phyloP scores from a whole-genome alignment of 2,113 vertebrate species.

The Atherinomorus stipes region DNA sequence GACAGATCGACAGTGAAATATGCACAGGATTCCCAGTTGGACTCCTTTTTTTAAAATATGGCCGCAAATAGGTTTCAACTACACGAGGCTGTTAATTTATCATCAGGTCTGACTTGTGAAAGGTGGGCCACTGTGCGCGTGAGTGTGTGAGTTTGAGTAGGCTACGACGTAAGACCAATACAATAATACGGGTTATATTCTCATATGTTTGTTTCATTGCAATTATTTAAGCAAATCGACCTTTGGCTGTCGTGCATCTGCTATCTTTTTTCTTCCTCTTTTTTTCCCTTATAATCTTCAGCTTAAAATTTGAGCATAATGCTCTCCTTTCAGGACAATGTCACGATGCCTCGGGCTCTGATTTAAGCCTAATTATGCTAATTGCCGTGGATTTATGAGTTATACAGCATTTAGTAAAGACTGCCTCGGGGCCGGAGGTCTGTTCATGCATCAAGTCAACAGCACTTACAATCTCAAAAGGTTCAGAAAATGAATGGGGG shows the following conservation, averaged over 20 bases:
- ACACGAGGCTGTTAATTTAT: slow-evolving; percentile 84
- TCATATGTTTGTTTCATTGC: not conserved
- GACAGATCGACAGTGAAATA: slow-evolving; percentile 84
- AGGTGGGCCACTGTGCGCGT: slow-evolving; percentile 42
- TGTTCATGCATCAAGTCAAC: slow-evolving; percentile 9
- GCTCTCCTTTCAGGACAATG: slow-evolving; percentile 60
- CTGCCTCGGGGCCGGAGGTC: slow-evolving; percentile 48
- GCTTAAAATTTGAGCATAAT: slow-evolving; percentile 45
- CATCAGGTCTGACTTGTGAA: slow-evolving; percentile 77
- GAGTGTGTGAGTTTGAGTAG: slow-evolving; percentile 8
- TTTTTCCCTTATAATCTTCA: slow-evolving; percentile 24
- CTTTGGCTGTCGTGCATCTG: slow-evolving; percentile 29
- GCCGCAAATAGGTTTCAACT: slow-evolving; percentile 88
- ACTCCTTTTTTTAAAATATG: slow-evolving; percentile 84
- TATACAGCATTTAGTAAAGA: slow-evolving; percentile 58
- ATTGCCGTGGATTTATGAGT: slow-evolving; percentile 76
- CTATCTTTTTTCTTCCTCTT: slow-evolving; percentile 36
- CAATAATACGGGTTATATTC: not conserved
- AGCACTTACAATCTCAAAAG: slow-evolving; percentile 9
- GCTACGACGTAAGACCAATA: slow-evolving; percentile 31
- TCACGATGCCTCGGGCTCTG: slow-evolving; percentile 53
- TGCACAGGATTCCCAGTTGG: slow-evolving; percentile 84
- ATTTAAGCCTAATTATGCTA: slow-evolving; percentile 82
- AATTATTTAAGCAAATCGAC: slow-evolving; percentile 23
- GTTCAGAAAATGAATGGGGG: not conserved